A percentile compares a stretch with the other conserved stretches of the same genome.
These are phyloP conservation scores for Syngnathus acus DNA, from an alignment of 2,797 vertebrate species.

Conservation along the genomic window DNA sequence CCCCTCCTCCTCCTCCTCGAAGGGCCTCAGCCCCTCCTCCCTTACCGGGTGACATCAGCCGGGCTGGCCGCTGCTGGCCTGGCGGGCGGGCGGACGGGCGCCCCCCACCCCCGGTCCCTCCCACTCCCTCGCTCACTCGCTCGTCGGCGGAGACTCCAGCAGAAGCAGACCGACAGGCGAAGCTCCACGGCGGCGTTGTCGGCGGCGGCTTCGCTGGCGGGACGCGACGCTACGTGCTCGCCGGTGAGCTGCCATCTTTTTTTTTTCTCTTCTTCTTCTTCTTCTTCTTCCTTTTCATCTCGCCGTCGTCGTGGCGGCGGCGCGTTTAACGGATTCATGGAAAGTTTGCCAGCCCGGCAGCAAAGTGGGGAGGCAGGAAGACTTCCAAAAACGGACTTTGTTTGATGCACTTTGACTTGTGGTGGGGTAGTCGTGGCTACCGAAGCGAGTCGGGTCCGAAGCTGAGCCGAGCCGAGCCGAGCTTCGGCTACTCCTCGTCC, in stretches of 20 bases:
- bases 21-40: constrained; percentile 40
- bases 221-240: not conserved
- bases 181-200: not conserved
- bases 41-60: constrained; percentile 51
- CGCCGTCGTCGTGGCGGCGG: not conserved
- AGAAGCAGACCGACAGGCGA: not conserved
- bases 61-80: constrained; percentile 10
- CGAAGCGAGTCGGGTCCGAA: constrained; percentile 8
- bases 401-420: not conserved
- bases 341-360: not conserved
- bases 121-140: not conserved
- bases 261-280: not conserved
- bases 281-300: not conserved
- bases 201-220: not conserved
- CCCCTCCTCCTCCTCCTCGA: constrained; percentile 10
- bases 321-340: not conserved
- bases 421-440: not conserved
- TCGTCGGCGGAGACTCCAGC: not conserved
- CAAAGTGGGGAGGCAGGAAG: not conserved
- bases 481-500: not conserved
- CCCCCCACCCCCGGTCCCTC: not conserved
- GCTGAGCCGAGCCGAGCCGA: constrained; percentile 29
- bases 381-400: not conserved
- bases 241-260: constrained; percentile 8
- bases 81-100: not conserved